A percentile compares a stretch with the other conserved stretches of the same genome.
Evolutionary conservation across 2,113 vertebrate species (phyloP).

Genomic region (Grus americana): DNA sequence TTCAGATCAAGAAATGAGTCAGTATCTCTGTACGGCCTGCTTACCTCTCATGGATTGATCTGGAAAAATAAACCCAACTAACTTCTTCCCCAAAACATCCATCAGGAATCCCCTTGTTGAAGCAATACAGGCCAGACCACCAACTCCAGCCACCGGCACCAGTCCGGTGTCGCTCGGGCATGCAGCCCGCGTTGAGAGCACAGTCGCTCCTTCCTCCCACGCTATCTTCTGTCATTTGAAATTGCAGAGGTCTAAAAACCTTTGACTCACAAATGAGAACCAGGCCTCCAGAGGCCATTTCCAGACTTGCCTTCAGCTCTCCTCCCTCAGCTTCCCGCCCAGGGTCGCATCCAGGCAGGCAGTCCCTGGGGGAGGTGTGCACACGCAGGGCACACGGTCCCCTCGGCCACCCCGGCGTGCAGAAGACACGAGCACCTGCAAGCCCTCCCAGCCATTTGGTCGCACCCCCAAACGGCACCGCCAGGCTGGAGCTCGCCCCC

Average conservation of each 20-base stretch:
- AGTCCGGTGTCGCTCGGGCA: rapidly evolving
- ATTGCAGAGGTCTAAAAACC: not conserved
- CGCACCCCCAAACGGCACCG: rapidly evolving
- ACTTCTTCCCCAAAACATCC: not conserved
- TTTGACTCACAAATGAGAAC: not conserved
- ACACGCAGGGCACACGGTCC: not conserved
- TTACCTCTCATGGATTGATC: not conserved
- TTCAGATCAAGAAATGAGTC: not conserved
- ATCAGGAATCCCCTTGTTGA: not conserved
- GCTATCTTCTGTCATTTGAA: not conserved
- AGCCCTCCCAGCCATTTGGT: not conserved
- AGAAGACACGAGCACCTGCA: not conserved
- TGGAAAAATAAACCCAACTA: not conserved
- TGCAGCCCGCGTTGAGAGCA: not conserved
- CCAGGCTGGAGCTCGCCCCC: not conserved
- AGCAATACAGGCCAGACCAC: not conserved
- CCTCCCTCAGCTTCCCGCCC: not conserved
- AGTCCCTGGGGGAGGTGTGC: not conserved
- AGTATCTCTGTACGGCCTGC: not conserved
- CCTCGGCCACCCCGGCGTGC: rapidly evolving
- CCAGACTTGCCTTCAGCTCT: not conserved
- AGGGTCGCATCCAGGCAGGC: rapidly evolving
- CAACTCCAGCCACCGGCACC: not conserved
- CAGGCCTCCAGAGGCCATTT: not conserved
- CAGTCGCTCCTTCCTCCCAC: not conserved